Conservation (phyloP, 2,113 vertebrate genomes). For the Charina bottae region DNA sequence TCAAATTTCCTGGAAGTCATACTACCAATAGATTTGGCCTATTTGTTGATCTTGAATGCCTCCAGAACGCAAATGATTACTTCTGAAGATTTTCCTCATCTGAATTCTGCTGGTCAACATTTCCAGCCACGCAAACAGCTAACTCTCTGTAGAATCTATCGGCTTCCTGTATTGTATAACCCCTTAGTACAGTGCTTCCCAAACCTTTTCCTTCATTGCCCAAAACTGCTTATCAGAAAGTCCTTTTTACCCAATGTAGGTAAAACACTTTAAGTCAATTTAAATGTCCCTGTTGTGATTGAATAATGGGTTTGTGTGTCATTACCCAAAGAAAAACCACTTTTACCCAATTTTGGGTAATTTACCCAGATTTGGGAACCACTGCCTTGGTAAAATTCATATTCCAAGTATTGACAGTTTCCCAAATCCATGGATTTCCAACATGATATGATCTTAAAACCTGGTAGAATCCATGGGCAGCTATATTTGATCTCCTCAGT, state of each 20-base stretch:
- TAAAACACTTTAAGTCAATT: too few species aligned
- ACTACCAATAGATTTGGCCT: slow-evolving; percentile 9
- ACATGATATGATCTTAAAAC: not conserved
- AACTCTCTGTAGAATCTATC: not conserved
- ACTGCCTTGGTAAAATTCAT: not conserved
- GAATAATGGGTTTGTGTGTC: too few species aligned
- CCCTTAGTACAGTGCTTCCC: not conserved
- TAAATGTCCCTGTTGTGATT: too few species aligned
- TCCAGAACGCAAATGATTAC: not conserved
- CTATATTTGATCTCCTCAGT: not conserved
- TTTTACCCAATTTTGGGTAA: too few species aligned
- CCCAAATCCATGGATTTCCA: not conserved
- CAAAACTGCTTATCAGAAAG: too few species aligned
- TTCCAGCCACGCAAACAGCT: not conserved
- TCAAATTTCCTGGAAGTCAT: slow-evolving; percentile 6
- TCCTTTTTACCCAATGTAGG: too few species aligned
- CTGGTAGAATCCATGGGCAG: not conserved
- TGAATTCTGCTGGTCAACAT: not conserved
- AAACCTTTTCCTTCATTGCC: too few species aligned
- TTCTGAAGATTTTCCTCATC: not conserved
- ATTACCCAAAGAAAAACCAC: too few species aligned
- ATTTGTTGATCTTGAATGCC: not conserved
- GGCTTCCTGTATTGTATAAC: not conserved
- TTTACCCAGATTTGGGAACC: too few species aligned
- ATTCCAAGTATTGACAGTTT: not conserved